Conservation (phyloP, 2,797 vertebrate genomes). For the Serranus cabrilla region DNA sequence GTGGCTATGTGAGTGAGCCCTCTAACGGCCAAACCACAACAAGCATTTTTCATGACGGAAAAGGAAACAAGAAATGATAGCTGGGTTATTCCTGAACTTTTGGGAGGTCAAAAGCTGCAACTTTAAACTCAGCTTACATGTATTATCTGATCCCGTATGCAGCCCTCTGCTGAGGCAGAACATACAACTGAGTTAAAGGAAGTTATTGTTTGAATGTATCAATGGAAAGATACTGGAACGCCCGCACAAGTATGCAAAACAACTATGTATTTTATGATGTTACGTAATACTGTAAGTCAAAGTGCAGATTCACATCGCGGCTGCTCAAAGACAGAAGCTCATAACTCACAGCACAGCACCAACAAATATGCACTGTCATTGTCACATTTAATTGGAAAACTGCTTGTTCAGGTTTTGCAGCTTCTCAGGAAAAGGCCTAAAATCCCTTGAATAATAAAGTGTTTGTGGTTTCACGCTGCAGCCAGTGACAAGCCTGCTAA, state of each 20-base stretch:
- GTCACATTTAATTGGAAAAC: neutral
- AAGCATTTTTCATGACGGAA: conserved; percentile 28
- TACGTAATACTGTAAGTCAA: conserved; percentile 3
- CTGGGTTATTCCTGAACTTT: conserved; percentile 19
- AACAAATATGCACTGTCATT: neutral
- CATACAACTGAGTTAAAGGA: neutral
- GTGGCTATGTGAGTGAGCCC: conserved; percentile 64
- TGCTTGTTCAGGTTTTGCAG: conserved; percentile 18
- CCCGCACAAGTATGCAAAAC: conserved; percentile 1
- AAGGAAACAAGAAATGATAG: conserved; percentile 38
- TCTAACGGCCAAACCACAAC: conserved; percentile 62
- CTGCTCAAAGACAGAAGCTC: neutral
- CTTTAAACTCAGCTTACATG: neutral
- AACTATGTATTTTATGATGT: neutral
- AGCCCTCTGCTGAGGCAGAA: neutral
- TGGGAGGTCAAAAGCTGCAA: conserved; percentile 3
- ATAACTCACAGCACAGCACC: neutral
- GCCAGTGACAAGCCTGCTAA: neutral
- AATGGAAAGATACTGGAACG: neutral
- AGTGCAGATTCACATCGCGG: conserved; percentile 1
- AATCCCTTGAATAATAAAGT: conserved; percentile 14
- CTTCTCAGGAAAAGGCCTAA: conserved; percentile 26
- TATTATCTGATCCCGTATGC: neutral
- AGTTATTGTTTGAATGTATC: conserved; percentile 3
- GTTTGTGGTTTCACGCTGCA: conserved; percentile 8